Percentiles rank a stretch among this genome's conserved stretches.
These are phyloP conservation scores for Troglohyphantes excavatus DNA, from an alignment of 2,888 invertebrate genomes.

Conservation along the genomic window DNA sequence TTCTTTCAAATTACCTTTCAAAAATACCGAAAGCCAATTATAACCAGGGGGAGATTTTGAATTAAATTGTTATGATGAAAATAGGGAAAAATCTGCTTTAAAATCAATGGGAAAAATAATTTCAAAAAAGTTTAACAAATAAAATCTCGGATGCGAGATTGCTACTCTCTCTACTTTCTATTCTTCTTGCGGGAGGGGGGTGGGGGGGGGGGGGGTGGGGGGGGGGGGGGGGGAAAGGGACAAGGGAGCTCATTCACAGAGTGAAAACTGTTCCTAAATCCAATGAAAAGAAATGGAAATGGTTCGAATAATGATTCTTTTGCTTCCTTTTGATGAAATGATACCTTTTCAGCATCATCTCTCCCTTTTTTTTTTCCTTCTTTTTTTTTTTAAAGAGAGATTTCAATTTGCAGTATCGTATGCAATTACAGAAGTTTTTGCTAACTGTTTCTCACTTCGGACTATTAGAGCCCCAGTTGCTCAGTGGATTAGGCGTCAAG, in stretches of 20 bases:
- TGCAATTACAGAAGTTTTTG: too few relatives aligned
- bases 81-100: neutral
- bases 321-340: conserved; percentile 26
- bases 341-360: conserved; percentile 26
- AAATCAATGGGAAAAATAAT: neutral
- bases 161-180: neutral
- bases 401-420: conserved; percentile 38
- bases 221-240: too few relatives aligned
- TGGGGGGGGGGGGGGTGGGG: too few relatives aligned
- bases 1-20: too few relatives aligned
- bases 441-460: too few relatives aligned
- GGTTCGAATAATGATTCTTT: conserved; percentile 34
- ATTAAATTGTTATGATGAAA: too few relatives aligned
- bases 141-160: neutral
- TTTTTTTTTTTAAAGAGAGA: neutral
- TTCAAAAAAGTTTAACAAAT: neutral
- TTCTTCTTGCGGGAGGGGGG: too few relatives aligned
- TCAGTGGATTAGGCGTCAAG: too few relatives aligned
- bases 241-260: too few relatives aligned
- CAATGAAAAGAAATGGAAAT: conserved; percentile 58
- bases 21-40: too few relatives aligned
- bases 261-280: conserved; percentile 40
- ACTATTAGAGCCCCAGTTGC: too few relatives aligned
- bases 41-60: too few relatives aligned
- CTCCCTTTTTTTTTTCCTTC: neutral